Base-by-base conservation (phyloP, 2,113 vertebrate species). In the Rhadina sibilatrix region DNA sequence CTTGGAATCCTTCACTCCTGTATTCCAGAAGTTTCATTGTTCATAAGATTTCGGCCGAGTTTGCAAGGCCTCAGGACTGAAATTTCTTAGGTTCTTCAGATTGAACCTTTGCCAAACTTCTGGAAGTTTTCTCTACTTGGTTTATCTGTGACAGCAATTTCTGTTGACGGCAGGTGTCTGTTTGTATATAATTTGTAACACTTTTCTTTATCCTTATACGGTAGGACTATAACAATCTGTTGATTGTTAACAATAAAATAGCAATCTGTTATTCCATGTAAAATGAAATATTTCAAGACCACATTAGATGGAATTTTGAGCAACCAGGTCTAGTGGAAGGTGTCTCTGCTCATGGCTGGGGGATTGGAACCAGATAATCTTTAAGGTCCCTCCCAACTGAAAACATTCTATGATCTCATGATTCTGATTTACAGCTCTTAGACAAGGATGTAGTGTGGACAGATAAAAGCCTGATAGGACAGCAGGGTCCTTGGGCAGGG, bases 281-380 rank as follows among this genome's bases (percentile, higher is more conserved):
- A 47, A 84, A 40, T 19, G 0, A 91, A 60, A 21, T 71, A 82
- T 74, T 66, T 59, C 69, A 89, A 66, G 37, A 46, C 15, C 1
- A 4, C 0, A 0, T 7, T 33, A 28, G 37, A 52, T 17, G 15
- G 37, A 81, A 33, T 50, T 59, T 59, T 74, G 52, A 59, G 10
- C 27, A 74, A 33, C 22, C 18, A 44, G 27, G 6, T 33, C 27
- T 65, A 50, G 57, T 27, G 25, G 28, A 42, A 57, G 1, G 2
- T 37, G 18, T 27, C 11, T 40, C n/a, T 71, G 42, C 11, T 17
- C n/a, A n/a, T n/a, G n/a, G n/a, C n/a, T n/a, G n/a, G n/a, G n/a
- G 11, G 6, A 25, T 22, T 64, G 21, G 18, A 33, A 37, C 10
- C 6, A 13, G 18, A 12, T 33, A 10, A 50, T 16, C 50, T 57